Conservation (phyloP, 64 coral and sea anemone genomes). For the Hydrozoanthus tunicans region DNA sequence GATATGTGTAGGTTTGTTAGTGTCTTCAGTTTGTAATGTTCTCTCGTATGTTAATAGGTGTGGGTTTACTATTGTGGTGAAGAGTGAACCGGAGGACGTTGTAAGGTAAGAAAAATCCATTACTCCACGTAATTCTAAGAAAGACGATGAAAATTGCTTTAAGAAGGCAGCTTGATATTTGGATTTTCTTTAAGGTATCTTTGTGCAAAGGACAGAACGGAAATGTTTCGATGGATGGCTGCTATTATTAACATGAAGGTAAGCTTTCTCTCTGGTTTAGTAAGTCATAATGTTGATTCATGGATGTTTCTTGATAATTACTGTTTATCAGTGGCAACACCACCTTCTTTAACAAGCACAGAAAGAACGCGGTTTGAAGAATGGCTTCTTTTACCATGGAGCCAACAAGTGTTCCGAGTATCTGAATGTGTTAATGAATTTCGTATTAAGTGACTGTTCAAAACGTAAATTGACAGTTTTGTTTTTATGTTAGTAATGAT, state of each 20-base stretch:
- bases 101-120: not conserved
- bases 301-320: too few relatives aligned
- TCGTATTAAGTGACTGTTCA: too few relatives aligned
- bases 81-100: constrained; percentile 63
- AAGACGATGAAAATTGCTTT: not conserved
- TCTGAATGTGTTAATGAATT: too few relatives aligned
- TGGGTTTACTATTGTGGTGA: constrained; percentile 90
- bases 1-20: too few relatives aligned
- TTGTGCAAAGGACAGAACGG: constrained; percentile 78
- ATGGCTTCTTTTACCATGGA: too few relatives aligned
- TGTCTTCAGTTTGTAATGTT: not conserved
- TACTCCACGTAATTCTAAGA: not conserved
- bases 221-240: constrained; percentile 83
- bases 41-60: constrained; percentile 49
- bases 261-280: not conserved
- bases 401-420: too few relatives aligned
- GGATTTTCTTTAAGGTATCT: constrained; percentile 60
- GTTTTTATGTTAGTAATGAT: not conserved
- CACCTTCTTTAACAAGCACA: too few relatives aligned
- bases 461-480: too few relatives aligned
- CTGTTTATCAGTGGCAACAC: too few relatives aligned
- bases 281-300: too few relatives aligned
- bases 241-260: constrained; percentile 91
- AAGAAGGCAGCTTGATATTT: not conserved
- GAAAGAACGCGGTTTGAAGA: too few relatives aligned